Base-by-base conservation (phyloP, 53 echinoderm and acorn worm genomes). In the Hippasteria phrygiana region DNA sequence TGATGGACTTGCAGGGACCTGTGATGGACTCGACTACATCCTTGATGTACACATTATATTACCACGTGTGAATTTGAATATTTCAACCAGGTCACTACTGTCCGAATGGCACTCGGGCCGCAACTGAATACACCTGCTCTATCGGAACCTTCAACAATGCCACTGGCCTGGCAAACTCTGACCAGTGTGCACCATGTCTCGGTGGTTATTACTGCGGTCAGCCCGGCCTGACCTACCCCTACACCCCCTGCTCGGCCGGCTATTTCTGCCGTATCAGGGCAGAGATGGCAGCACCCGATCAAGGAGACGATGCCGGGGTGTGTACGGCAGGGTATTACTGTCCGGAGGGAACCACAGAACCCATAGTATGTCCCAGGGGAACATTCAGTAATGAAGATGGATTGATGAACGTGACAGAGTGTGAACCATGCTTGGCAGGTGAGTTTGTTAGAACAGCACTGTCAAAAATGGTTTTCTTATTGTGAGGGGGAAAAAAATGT, bases 181-280 rank as follows among this genome's bases (percentile, higher is more conserved):
- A 90, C 14, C 93, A 97, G 46, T 97, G 98, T 78, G 85, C 96
- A 13, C 94, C 94, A 17, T 97, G 98, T 80, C 93, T 97, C 0
- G 98, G 94, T 45, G 93, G 98, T 28, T 97, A 78, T 93, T 97
- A 97, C 88, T 97, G 98, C 62, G 98, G 98, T 0, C 96, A 97
- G 41, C 91, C 91, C 1, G 98, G 98, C 12, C 88, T 97, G n/a
- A 95, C 95, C 51, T 91, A 94, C 67, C 95, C 98, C 0, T 88
- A 94, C 91, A 97, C 98, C 4, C 90, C 51, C 34, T 97, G 98
- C 43, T 31, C 95, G 0, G 92, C 98, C 22, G 98, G 98, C 17
- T 97, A 91, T 87, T 97, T 74, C 94, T 97, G 98, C 67, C 94
- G 94, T 16, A 89, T 64, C 1, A 88, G 93, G 13, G 95, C 98